A percentile compares a stretch with the other conserved stretches of the same genome.
These are phyloP conservation scores for Neodiprion pinetum DNA, from an alignment of 1,140 invertebrate genomes.

Conservation along the genomic window DNA sequence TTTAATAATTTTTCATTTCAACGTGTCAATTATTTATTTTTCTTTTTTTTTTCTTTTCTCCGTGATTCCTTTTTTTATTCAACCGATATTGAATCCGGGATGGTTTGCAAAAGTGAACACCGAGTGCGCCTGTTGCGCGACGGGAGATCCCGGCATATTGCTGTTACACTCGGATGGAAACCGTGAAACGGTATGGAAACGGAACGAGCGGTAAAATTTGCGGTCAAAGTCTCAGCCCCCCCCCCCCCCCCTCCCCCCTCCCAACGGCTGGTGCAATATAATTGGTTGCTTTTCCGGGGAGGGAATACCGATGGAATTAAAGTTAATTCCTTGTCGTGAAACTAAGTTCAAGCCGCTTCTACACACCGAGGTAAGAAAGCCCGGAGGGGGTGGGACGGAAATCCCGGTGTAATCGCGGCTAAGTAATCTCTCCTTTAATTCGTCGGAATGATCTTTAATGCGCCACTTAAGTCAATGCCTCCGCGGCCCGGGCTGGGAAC, in stretches of 20 bases:
- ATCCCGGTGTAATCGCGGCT: constrained; percentile 10
- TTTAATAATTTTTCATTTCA: no score
- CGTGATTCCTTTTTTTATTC: no score
- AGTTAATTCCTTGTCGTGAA: constrained; percentile 9
- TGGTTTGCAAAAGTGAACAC: no score
- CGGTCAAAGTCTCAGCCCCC: no score
- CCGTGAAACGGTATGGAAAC: neutral
- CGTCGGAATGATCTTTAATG: constrained; percentile 17
- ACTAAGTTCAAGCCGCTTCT: neutral
- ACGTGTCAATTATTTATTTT: no score
- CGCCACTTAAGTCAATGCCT: constrained; percentile 8
- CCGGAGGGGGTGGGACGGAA: neutral
- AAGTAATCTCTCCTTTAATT: constrained; percentile 17
- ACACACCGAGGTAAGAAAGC: neutral
- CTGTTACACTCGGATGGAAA: no score
- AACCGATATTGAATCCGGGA: no score
- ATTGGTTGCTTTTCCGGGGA: neutral
- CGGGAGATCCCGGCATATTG: no score
- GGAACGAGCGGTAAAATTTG: neutral
- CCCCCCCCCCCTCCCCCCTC: neutral
- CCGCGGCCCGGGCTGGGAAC: neutral
- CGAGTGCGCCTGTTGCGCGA: no score
- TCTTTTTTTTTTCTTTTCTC: no score
- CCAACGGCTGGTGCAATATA: neutral
- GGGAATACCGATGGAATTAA: constrained; percentile 3